A percentile compares a stretch with the other conserved stretches of the same genome.
phyloP scores from a whole-genome alignment of 2,797 vertebrate species.

The Coracias cyanogaster region DNA sequence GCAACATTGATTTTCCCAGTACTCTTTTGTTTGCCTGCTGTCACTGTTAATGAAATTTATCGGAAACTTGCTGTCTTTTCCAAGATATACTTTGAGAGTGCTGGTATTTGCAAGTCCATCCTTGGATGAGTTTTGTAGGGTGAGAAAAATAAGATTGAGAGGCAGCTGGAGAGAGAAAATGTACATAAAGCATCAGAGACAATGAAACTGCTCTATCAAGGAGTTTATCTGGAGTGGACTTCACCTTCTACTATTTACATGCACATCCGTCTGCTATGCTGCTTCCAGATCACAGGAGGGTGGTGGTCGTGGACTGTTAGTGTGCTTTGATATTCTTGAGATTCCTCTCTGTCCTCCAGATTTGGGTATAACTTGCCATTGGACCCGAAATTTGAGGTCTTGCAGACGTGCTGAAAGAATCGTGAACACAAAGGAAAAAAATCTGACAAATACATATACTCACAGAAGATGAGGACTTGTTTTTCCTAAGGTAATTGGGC shows the following conservation, averaged over 20 bases:
- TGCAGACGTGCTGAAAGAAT: background rate
- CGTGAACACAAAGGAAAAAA: background rate
- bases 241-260: background rate
- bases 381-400: background rate
- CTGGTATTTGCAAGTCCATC: background rate
- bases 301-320: background rate
- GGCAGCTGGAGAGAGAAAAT: background rate
- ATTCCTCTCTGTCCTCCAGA: background rate
- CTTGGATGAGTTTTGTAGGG: background rate
- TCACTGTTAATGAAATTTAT: background rate
- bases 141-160: background rate
- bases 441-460: fast-evolving
- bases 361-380: background rate
- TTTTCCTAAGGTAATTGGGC: background rate
- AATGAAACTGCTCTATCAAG: background rate
- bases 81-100: background rate
- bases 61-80: background rate
- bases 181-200: background rate
- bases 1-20: background rate
- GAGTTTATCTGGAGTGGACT: background rate
- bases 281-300: background rate
- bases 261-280: background rate
- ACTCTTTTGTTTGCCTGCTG: background rate
- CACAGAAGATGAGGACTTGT: background rate
- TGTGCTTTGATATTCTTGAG: background rate